Evolutionary conservation across 2,797 vertebrate genomes (phyloP).

Genomic region (Lepilemur septentrionalis): DNA sequence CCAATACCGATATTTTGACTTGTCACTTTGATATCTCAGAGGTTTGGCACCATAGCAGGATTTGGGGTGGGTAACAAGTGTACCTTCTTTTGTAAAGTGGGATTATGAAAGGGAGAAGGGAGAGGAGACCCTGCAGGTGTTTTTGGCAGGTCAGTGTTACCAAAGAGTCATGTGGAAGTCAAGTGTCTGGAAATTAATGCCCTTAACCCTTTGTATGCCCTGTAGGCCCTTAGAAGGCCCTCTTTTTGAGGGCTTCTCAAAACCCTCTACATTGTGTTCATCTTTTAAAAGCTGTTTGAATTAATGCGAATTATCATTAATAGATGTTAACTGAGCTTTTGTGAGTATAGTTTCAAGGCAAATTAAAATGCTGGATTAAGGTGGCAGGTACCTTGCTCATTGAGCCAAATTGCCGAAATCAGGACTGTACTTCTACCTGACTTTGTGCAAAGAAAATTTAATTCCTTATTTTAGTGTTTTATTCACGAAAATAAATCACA

Average conservation of each 20-base stretch:
- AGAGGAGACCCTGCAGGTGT: not conserved
- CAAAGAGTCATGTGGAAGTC: accelerated
- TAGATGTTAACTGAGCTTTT: not conserved
- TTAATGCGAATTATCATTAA: not conserved
- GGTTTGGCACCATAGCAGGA: not conserved
- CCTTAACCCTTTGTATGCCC: not conserved
- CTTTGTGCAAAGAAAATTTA: not conserved
- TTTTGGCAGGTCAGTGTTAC: not conserved
- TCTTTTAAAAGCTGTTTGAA: not conserved
- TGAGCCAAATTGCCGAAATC: slow-evolving; percentile 2
- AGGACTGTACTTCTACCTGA: not conserved
- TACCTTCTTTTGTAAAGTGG: not conserved
- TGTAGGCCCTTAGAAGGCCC: not conserved
- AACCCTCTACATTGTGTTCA: not conserved
- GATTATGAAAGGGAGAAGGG: not conserved
- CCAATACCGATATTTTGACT: accelerated
- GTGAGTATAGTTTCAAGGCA: not conserved
- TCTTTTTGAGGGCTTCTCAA: not conserved
- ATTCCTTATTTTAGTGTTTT: slow-evolving; percentile 21
- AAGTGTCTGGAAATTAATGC: accelerated
- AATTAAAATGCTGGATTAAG: not conserved
- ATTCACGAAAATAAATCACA: slow-evolving; percentile 32
- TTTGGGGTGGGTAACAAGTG: not conserved
- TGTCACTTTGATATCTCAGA: not conserved
- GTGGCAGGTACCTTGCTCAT: not conserved